phyloP scores from a whole-genome alignment of 2,113 vertebrate genomes.

The Accipiter cooperii region DNA sequence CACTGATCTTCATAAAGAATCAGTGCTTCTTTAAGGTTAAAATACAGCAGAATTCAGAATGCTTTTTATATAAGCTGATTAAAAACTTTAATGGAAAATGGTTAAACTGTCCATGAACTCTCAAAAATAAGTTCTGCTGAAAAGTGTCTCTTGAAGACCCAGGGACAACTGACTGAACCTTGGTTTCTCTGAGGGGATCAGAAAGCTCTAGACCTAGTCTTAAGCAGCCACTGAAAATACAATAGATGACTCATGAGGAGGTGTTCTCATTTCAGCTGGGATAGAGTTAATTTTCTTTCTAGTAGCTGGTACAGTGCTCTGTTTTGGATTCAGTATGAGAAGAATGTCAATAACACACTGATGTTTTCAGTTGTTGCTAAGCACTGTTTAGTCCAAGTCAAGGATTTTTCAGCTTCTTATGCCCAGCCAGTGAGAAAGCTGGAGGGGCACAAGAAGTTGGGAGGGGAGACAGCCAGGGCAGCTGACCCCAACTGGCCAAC shows the following conservation, averaged over 20 bases:
- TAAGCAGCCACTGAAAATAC: not conserved
- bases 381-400: no score
- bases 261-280: no score
- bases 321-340: no score
- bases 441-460: no score
- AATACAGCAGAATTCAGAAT: not conserved
- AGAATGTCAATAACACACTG: no score
- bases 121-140: not conserved
- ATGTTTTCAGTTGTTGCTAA: no score
- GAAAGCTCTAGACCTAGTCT: not conserved
- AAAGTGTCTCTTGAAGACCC: not conserved
- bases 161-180: not conserved
- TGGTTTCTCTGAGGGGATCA: not conserved
- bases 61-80: not conserved
- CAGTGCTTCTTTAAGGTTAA: not conserved
- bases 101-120: not conserved
- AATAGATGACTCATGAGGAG: not conserved
- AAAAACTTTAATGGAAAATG: not conserved
- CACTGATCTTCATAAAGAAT: not conserved
- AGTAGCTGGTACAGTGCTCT: no score
- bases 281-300: no score
- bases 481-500: no score
- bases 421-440: no score
- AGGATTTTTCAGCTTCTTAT: no score
- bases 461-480: no score